These are phyloP conservation scores for Eurytoma adleriae DNA, from an alignment of 2,888 invertebrate species.

Conservation along the genomic window DNA sequence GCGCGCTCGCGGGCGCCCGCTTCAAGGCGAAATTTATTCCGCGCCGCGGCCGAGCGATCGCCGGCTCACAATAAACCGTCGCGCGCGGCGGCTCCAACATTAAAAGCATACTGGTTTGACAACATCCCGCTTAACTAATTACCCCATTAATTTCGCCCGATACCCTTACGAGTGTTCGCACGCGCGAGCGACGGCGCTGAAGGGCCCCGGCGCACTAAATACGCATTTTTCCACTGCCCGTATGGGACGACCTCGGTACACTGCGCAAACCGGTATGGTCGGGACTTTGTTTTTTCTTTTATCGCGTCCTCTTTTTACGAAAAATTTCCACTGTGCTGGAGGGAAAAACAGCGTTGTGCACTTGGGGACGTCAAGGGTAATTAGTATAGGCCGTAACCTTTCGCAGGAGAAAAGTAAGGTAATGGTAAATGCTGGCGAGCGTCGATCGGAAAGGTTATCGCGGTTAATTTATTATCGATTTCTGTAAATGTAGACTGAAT, in stretches of 20 bases:
- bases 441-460: too few relatives aligned
- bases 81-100: background rate
- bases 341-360: background rate
- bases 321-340: background rate
- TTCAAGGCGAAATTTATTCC: too few relatives aligned
- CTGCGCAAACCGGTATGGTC: constrained; percentile 10
- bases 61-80: background rate
- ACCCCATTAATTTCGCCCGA: background rate
- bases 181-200: background rate
- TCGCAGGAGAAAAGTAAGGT: too few relatives aligned
- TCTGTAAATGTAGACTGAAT: too few relatives aligned
- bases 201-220: constrained; percentile 25
- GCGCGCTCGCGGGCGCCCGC: too few relatives aligned
- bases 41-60: too few relatives aligned
- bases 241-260: background rate
- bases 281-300: background rate
- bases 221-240: constrained; percentile 27
- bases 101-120: too few relatives aligned
- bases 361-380: too few relatives aligned
- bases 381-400: too few relatives aligned
- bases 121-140: too few relatives aligned
- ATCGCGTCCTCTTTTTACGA: background rate
- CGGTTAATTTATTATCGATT: too few relatives aligned
- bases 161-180: background rate
- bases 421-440: too few relatives aligned